Evolutionary conservation across 2,113 vertebrate species (phyloP).

Genomic region (Dinomys branickii): DNA sequence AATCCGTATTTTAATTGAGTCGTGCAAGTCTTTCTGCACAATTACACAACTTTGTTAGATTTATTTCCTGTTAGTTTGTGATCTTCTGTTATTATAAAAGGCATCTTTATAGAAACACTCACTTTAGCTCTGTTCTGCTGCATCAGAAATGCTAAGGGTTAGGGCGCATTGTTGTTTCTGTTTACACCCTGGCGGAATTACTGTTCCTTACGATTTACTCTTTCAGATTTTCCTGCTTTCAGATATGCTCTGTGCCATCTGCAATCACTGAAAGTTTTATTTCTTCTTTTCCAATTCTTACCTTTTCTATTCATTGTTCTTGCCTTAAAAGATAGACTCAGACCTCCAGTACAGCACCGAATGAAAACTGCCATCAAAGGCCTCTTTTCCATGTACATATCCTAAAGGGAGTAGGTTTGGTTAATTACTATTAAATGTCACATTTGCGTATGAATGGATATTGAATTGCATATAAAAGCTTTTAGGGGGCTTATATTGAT

Average conservation of each 20-base stretch:
- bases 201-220: not conserved
- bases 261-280: not conserved
- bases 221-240: not conserved
- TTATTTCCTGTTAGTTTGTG: not conserved
- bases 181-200: not conserved
- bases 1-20: not conserved
- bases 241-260: not conserved
- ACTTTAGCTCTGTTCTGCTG: not conserved
- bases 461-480: not conserved
- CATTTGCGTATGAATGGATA: not conserved
- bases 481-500: not conserved
- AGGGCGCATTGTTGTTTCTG: not conserved
- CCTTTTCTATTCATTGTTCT: not conserved
- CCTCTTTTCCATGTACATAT: not conserved
- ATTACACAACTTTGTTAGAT: not conserved
- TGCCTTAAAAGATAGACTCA: not conserved
- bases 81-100: not conserved
- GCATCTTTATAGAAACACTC: not conserved
- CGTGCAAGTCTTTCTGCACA: not conserved
- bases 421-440: not conserved
- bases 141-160: not conserved
- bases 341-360: not conserved
- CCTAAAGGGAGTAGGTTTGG: not conserved
- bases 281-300: constrained; percentile 8
- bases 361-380: not conserved